Evolutionary conservation across 2,888 invertebrate species (phyloP).

Genomic region (Sclerodermus sp.): DNA sequence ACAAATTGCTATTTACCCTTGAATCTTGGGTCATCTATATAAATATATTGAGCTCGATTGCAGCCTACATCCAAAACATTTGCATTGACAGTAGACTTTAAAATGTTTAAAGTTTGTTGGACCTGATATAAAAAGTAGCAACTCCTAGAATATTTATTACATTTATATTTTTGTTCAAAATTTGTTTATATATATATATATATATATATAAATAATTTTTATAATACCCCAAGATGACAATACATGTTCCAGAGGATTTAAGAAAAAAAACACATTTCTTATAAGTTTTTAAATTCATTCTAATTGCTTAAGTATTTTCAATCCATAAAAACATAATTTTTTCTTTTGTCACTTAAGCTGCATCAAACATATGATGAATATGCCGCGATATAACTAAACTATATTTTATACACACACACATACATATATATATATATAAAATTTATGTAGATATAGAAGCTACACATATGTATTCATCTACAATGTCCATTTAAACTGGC

Average conservation of each 20-base stretch:
- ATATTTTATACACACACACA: too few relatives aligned
- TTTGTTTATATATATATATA: not conserved
- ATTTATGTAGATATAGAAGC: too few relatives aligned
- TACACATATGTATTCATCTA: too few relatives aligned
- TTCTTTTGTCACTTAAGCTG: too few relatives aligned
- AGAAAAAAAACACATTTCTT: constrained; percentile 38
- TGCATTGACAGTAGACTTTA: constrained; percentile 54
- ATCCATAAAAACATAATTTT: too few relatives aligned
- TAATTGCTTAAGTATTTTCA: not conserved
- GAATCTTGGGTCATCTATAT: constrained; percentile 60
- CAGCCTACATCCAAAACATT: constrained; percentile 54
- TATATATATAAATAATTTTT: constrained; percentile 11
- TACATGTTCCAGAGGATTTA: constrained; percentile 45
- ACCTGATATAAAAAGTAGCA: constrained; percentile 50
- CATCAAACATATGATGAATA: too few relatives aligned
- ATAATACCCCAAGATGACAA: constrained; percentile 46
- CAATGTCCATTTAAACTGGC: too few relatives aligned
- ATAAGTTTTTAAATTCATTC: not conserved
- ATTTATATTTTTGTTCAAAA: constrained; percentile 5
- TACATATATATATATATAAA: too few relatives aligned
- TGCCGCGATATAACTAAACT: too few relatives aligned
- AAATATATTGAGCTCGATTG: constrained; percentile 61
- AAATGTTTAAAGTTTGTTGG: constrained; percentile 43
- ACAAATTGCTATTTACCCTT: constrained; percentile 37
- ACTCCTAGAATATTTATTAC: constrained; percentile 31